These are phyloP conservation scores for Siphamia tubifer DNA, from an alignment of 2,113 vertebrate genomes.

Conservation along the genomic window DNA sequence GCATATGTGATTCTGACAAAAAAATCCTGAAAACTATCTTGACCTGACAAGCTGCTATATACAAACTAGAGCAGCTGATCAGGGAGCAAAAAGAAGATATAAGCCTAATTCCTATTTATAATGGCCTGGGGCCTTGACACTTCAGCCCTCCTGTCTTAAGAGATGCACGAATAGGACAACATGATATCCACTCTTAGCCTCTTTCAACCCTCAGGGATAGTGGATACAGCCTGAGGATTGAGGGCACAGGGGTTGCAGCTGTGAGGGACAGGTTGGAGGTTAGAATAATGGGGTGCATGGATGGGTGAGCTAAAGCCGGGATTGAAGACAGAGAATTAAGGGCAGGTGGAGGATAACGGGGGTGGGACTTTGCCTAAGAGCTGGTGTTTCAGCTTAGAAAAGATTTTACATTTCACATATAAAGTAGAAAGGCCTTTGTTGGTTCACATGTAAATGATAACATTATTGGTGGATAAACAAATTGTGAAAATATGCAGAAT, in stretches of 20 bases:
- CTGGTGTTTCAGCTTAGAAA: background rate
- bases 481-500: too few relatives aligned
- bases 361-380: background rate
- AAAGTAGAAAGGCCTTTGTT: background rate
- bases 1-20: too few relatives aligned
- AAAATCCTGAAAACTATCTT: background rate
- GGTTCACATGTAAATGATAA: background rate
- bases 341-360: conserved; percentile 24
- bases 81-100: background rate
- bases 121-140: background rate
- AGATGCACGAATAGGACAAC: background rate
- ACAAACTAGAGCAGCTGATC: background rate
- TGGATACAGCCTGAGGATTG: conserved; percentile 17
- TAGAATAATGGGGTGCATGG: conserved; percentile 30
- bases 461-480: background rate
- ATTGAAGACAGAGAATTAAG: conserved; percentile 43
- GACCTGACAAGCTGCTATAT: background rate
- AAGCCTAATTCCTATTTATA: background rate
- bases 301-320: conserved; percentile 33
- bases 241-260: conserved; percentile 24
- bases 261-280: conserved; percentile 1
- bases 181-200: too few relatives aligned
- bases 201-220: too few relatives aligned
- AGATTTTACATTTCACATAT: conserved; percentile 4
- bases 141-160: background rate